Conservation (phyloP, 2,113 vertebrate genomes). For the Rhinolophus sinicus region DNA sequence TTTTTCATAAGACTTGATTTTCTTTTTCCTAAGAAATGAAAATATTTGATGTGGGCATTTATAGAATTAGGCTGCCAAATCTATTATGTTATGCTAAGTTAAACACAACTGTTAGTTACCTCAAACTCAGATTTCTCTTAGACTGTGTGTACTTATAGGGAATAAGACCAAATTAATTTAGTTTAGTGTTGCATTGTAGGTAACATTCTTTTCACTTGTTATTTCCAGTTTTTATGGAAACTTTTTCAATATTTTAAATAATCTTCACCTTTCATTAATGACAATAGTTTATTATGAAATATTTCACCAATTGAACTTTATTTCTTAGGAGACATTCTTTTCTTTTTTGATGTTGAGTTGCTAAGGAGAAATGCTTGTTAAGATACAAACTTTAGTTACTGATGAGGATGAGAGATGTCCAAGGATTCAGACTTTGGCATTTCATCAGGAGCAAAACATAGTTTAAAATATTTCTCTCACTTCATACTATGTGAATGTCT, state of each 20-base stretch:
- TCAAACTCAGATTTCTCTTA: constrained; percentile 54
- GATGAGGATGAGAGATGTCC: constrained; percentile 43
- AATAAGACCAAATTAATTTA: constrained; percentile 47
- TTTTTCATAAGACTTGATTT: constrained; percentile 65
- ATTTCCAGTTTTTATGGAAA: constrained; percentile 40
- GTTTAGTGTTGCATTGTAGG: not conserved
- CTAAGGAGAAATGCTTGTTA: constrained; percentile 68
- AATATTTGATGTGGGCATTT: constrained; percentile 40
- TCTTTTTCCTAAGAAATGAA: constrained; percentile 39
- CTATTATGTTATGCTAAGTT: constrained; percentile 51
- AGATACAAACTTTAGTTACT: not conserved
- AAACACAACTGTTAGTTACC: constrained; percentile 45
- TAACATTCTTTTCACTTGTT: constrained; percentile 50
- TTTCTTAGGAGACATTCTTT: constrained; percentile 63
- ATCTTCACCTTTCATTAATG: constrained; percentile 37
- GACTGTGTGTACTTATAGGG: constrained; percentile 33
- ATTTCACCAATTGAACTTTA: not conserved
- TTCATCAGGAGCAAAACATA: constrained; percentile 49
- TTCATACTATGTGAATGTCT: constrained; percentile 46
- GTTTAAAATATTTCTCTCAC: constrained; percentile 58
- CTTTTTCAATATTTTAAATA: constrained; percentile 55
- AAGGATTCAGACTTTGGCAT: constrained; percentile 16
- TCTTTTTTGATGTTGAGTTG: constrained; percentile 74
- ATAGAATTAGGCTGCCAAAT: constrained; percentile 44
- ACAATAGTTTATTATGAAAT: constrained; percentile 35